Evolutionary conservation across 2,888 invertebrate species (phyloP).

Genomic region (Myopa tessellatipennis): DNA sequence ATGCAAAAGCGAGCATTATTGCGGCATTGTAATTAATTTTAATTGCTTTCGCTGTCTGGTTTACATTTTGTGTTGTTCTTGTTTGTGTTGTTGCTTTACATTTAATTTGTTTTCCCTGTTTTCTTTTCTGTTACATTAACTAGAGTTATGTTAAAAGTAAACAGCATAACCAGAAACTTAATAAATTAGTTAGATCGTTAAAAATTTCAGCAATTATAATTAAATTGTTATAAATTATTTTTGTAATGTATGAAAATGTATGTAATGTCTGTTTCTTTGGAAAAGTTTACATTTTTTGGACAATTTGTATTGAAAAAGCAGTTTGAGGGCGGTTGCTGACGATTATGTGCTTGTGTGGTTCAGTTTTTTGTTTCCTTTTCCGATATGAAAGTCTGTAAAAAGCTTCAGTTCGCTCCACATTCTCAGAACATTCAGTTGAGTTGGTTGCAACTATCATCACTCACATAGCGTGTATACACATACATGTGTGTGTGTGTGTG

Average conservation of each 20-base stretch:
- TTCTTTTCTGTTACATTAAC: neutral
- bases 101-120: neutral
- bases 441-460: neutral
- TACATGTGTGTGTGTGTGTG: neutral
- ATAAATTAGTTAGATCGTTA: neutral
- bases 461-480: neutral
- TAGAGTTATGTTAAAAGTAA: neutral
- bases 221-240: too few relatives aligned
- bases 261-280: neutral
- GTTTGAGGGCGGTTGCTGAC: too few relatives aligned
- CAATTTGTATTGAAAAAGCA: neutral
- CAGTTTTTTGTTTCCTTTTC: neutral
- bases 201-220: neutral
- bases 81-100: neutral
- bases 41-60: constrained; percentile 14
- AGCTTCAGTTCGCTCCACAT: too few relatives aligned
- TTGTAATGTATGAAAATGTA: neutral
- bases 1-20: too few relatives aligned
- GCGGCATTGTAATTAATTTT: constrained; percentile 2
- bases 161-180: neutral
- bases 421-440: neutral
- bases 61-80: neutral
- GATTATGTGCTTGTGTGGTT: too few relatives aligned
- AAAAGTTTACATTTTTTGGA: neutral
- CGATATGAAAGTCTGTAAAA: neutral